phyloP scores from a whole-genome alignment of 2,113 vertebrate genomes.

The Cricetomys ansorgei region DNA sequence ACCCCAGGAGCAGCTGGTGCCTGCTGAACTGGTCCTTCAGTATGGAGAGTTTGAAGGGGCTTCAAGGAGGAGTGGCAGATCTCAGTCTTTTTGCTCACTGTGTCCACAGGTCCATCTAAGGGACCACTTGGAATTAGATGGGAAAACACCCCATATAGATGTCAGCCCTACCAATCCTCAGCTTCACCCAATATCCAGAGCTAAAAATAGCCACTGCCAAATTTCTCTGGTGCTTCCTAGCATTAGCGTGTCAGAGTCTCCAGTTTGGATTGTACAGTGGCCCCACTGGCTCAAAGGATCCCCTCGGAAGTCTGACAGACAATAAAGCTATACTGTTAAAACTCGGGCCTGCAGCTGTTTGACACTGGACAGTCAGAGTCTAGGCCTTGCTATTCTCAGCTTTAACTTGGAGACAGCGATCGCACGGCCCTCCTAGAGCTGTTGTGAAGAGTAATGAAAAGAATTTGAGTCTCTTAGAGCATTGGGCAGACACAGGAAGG shows the following conservation, averaged over 20 bases:
- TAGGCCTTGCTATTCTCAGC: neutral
- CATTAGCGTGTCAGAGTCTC: neutral
- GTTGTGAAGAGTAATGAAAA: neutral
- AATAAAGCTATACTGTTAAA: neutral
- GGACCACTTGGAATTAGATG: neutral
- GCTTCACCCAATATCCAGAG: neutral
- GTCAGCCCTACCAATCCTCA: neutral
- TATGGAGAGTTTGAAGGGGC: no score
- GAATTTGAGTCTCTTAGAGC: neutral
- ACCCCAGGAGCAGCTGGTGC: neutral
- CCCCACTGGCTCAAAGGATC: neutral
- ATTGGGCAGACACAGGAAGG: neutral
- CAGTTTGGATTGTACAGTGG: neutral
- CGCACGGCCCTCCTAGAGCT: neutral
- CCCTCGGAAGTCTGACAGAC: neutral
- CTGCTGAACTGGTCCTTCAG: neutral
- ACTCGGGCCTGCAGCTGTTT: neutral
- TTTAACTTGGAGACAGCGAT: neutral
- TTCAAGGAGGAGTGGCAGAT: neutral
- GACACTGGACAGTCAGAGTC: neutral
- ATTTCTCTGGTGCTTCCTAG: neutral
- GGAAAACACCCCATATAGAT: neutral
- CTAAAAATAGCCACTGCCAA: neutral
- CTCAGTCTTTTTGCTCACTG: neutral
- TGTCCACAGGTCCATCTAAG: neutral